Base-by-base conservation (phyloP, 2,888 invertebrate species). In the Ptilodon capucinus region DNA sequence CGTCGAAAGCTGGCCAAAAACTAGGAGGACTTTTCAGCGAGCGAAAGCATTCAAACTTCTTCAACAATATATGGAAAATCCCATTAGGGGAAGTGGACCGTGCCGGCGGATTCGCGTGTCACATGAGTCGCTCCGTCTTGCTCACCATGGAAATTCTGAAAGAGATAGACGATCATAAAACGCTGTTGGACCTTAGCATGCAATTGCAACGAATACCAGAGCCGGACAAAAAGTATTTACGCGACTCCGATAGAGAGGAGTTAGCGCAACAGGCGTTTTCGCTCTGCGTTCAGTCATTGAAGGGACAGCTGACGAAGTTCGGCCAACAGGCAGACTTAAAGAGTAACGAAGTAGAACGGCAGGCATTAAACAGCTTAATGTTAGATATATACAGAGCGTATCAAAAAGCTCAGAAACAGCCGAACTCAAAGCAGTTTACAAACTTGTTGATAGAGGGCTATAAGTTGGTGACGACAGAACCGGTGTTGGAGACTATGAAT, bases 21-120 rank as follows among this genome's bases (percentile, higher is more conserved):
- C 92, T 96, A 42, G 94, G 93, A 62, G 98, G 98, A 8, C 89
- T 98, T 11, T 98, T 98, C 78, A 93, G 94, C 30, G 97, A 98
- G 65, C 92, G 97, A 42, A 98, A 96, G 81, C 92, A 92, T 44
- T 94, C 93, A 16, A 98, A 98, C 81, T 97, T 98, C 73, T 98
- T 98, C 68, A 97, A 97, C 86, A 97, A 97, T 40, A 95, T 98
- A 47, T 98, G 98, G 98, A 93, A 97, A 62, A 97, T 97, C 76
- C 98, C 97, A 0, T 93, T 95, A 1, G 93, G 93, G 49, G 98
- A 99, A 91, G 95, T 98, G 35, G 98, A 98, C 75, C 92, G 98
- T 52, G 95, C 97, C 0, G 98, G 98, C 2, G 96, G 97, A 57
- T 96, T 99, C 76, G 95, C 97, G 0, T 95, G 97, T 28, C 98